These are phyloP conservation scores for Andrena flavipes DNA, from an alignment of 2,888 invertebrate genomes.

Conservation along the genomic window DNA sequence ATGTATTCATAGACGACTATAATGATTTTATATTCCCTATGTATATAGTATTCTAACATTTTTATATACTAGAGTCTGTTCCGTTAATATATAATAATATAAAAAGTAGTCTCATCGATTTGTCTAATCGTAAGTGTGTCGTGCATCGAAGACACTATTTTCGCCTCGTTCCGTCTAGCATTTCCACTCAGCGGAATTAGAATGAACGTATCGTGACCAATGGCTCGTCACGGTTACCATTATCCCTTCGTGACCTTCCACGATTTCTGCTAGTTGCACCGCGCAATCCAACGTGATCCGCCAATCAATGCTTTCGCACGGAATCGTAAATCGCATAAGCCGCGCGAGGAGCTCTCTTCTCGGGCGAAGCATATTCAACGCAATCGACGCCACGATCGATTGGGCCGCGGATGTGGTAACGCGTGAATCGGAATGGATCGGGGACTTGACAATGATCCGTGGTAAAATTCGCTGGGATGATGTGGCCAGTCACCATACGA, in stretches of 20 bases:
- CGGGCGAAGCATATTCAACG: slow-evolving; percentile 65
- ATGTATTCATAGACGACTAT: too few species aligned
- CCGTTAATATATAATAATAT: too few species aligned
- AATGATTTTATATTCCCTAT: too few species aligned
- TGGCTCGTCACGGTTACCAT: slow-evolving; percentile 50
- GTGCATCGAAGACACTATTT: slow-evolving; percentile 50
- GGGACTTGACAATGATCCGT: slow-evolving; percentile 39
- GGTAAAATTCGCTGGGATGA: slow-evolving; percentile 24
- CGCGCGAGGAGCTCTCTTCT: slow-evolving; percentile 45
- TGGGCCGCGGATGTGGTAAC: slow-evolving; percentile 38
- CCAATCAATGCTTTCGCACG: slow-evolving; percentile 71
- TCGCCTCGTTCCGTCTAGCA: slow-evolving; percentile 41
- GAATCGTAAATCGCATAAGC: slow-evolving; percentile 69
- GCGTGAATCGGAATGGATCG: slow-evolving; percentile 28
- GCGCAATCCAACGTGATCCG: slow-evolving; percentile 55
- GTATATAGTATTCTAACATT: too few species aligned
- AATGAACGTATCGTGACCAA: slow-evolving; percentile 24
- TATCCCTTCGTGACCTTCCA: slow-evolving; percentile 67
- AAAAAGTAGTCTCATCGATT: too few species aligned
- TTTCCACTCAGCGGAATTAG: slow-evolving; percentile 64
- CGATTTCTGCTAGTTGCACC: slow-evolving; percentile 59
- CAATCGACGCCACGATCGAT: slow-evolving; percentile 62
- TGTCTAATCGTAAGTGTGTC: not conserved
- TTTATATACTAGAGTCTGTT: too few species aligned
- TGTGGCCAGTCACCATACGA: not conserved